Evolutionary conservation across 2,797 vertebrate genomes (phyloP), one percentile per base, ranked within the genome.

Genomic region (Parambassis ranga): DNA sequence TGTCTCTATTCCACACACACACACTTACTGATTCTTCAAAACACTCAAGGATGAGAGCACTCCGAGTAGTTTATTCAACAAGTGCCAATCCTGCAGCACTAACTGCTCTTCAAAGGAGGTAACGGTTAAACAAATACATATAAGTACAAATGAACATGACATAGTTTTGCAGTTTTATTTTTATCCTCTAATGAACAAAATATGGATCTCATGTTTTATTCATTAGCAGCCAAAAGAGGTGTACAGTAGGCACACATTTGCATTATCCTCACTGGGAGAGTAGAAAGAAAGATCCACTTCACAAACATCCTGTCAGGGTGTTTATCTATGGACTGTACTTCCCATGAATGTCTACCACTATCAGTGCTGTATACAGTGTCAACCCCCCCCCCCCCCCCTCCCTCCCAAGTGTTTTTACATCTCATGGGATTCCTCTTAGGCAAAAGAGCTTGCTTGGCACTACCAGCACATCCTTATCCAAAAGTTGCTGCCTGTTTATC

Each of bases 401-500:
- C 70, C 51, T 70, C 70, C 78, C 30, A 30, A 41, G 3, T 43
- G 22, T 60, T 51, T 60, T 58, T 46, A 43, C n/a, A 60, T 75
- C 67, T 65, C 52, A 0, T 20, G 63, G 58, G 64, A 68, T 32
- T 36, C 44, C 56, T 31, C 44, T 56, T 31, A 13, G 38, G 56
- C 28, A 58, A 71, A 28, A 49, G 9, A n/a, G 37, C 51, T 43
- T 4, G 6, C 16, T 58, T 57, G 53, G 66, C 65, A 82, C 27
- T 38, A 43, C 35, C 51, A 71, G 56, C 70, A 50, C 48, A 62
- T 68, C 42, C 74, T 78, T 75, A 79, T 85, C 78, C 51, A 70
- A 79, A 71, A 11, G 50, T 36, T 53, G 7, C 31, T 19, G 49
- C 43, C 42, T 73, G 69, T 86, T 89, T 88, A 86, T 86, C 76